Base-by-base conservation (phyloP, 2,888 invertebrate species). In the Gastracanthus pulcherrimus region DNA sequence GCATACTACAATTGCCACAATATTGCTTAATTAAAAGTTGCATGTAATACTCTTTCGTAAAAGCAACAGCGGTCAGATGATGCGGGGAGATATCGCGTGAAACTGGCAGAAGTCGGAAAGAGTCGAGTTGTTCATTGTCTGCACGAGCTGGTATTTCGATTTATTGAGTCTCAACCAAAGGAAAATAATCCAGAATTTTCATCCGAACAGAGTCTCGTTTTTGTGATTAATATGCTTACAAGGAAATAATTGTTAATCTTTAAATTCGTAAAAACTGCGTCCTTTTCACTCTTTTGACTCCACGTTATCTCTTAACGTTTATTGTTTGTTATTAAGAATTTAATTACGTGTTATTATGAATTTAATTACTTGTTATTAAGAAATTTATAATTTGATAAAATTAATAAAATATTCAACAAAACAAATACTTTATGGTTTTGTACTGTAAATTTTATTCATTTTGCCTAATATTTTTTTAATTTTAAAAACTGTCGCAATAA, bases 181-280 rank as follows among this genome's bases (percentile, higher is more conserved):
- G 38, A 55, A 38, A 58, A 58, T 58, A 58, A 41, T 72, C 45
- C n/a, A 45, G 29, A 72, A 72, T 45, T 23, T 31, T 31, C 23
- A 4, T n/a, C 13, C 7, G n/a, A 16, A n/a, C 4, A 45, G 45
- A 45, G n/a, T 45, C n/a, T 31, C 48, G 16, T 26, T 62, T 19
- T 45, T 64, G 23, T 26, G 23, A 19, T 48, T 23, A 31, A 67
- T 11, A 31, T 64, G 11, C 3, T 6, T 41, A 16, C 34, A 19
- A 38, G 29, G n/a, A 69, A 60, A 60, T 45, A 69, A 23, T 60
- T 34, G 4, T 16, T 45, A 76, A 72, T 76, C 76, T 60, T 69
- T 45, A 38, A 31, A 58, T 36, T 60, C 26, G 69, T 26, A 58
- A 29, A 71, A 76, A 41, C 3, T 16, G 3, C 34, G 58, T 58